Percentiles rank a stretch among this genome's conserved stretches.
phyloP scores from a whole-genome alignment of 2,113 vertebrate genomes.

The Pedionomus torquatus region DNA sequence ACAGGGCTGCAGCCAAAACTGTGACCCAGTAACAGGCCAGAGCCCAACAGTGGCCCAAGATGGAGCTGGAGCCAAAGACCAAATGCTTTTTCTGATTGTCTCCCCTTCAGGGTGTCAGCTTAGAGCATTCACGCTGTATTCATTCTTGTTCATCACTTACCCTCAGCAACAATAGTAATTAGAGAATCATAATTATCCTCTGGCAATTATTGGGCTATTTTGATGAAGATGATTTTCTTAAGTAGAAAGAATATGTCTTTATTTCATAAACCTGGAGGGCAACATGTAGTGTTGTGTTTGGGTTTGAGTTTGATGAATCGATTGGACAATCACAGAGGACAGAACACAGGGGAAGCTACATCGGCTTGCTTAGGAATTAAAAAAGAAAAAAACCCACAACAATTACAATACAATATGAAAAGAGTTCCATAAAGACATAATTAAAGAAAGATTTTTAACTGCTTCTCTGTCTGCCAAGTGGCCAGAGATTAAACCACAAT shows the following conservation, averaged over 20 bases:
- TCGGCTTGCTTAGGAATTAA: neutral
- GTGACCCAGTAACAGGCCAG: rapidly evolving
- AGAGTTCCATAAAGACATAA: neutral
- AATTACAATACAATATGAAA: neutral
- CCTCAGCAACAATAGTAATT: conserved; percentile 40
- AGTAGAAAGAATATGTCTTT: conserved; percentile 37
- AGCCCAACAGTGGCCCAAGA: neutral
- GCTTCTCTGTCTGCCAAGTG: neutral
- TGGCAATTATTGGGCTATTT: conserved; percentile 47
- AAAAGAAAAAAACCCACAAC: rapidly evolving
- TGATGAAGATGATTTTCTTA: conserved; percentile 1
- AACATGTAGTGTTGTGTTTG: neutral
- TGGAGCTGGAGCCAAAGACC: neutral
- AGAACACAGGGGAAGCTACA: neutral
- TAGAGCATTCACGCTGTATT: neutral
- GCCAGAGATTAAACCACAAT: neutral
- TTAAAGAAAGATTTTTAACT: neutral
- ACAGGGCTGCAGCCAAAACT: neutral
- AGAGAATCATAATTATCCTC: conserved; percentile 23
- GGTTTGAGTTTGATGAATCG: neutral
- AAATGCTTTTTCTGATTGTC: neutral
- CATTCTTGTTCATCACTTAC: neutral
- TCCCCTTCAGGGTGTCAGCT: neutral
- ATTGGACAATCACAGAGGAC: neutral
- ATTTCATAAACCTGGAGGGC: conserved; percentile 12